A percentile compares a stretch with the other conserved stretches of the same genome.
Evolutionary conservation across 2,888 invertebrate genomes (phyloP).

Genomic region (Caenorhabditis angaria): DNA sequence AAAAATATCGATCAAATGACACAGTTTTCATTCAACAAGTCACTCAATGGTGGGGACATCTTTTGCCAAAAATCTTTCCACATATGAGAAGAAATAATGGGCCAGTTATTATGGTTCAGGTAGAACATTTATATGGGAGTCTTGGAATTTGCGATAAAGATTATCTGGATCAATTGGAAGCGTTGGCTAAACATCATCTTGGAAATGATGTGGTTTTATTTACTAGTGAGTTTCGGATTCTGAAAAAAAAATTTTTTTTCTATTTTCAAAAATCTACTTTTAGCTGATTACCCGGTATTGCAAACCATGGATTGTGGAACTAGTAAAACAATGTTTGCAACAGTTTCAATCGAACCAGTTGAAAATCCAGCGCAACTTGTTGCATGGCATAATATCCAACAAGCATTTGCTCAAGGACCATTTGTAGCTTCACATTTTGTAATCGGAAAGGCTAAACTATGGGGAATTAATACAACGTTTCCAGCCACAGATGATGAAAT

Average conservation of each 20-base stretch:
- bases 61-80: conserved; percentile 59
- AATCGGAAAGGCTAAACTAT: conserved; percentile 24
- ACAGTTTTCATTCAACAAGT: conserved; percentile 24
- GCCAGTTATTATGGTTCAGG: conserved; percentile 74
- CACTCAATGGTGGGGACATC: conserved; percentile 34
- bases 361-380: conserved; percentile 10
- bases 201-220: conserved; percentile 81
- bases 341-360: conserved; percentile 25
- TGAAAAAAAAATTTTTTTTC: too few relatives aligned
- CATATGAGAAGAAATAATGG: conserved; percentile 74
- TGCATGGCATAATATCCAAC: conserved; percentile 24
- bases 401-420: conserved; percentile 26
- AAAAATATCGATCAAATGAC: conserved; percentile 29
- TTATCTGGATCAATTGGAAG: conserved; percentile 80
- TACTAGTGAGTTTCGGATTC: conserved; percentile 75
- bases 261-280: not conserved
- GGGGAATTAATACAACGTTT: conserved; percentile 23
- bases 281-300: conserved; percentile 22
- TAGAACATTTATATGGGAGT: conserved; percentile 77
- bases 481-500: conserved; percentile 15
- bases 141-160: conserved; percentile 80
- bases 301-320: conserved; percentile 24
- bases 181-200: conserved; percentile 77
- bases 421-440: conserved; percentile 30
- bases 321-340: conserved; percentile 12